A percentile compares a stretch with the other conserved stretches of the same genome.
These are phyloP conservation scores for Manis javanica DNA, from an alignment of 2,797 vertebrate genomes.

Conservation along the genomic window DNA sequence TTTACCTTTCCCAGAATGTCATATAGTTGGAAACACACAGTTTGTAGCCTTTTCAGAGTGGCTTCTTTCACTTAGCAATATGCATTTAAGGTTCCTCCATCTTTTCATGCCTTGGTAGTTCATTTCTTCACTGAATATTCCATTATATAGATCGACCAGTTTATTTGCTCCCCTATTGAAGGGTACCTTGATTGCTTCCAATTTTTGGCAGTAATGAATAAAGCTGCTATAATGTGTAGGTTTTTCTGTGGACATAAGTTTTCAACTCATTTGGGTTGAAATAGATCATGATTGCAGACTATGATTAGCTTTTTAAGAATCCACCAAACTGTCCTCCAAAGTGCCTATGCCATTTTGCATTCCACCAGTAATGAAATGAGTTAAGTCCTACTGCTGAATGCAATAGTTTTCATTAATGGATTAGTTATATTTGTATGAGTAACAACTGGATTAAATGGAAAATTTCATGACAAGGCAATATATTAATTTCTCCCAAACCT, in stretches of 20 bases:
- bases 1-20: background rate
- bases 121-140: background rate
- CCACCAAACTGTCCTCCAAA: background rate
- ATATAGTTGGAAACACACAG: background rate
- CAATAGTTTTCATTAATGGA: background rate
- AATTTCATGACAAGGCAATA: background rate
- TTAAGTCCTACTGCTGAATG: background rate
- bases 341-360: background rate
- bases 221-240: background rate
- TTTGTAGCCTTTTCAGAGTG: background rate
- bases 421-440: background rate
- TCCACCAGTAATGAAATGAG: background rate
- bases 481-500: background rate
- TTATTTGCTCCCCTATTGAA: background rate
- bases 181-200: background rate
- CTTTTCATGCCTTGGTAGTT: background rate
- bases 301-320: slow-evolving; percentile 8
- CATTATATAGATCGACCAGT: background rate
- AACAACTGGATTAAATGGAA: background rate
- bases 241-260: slow-evolving; percentile 16
- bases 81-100: background rate
- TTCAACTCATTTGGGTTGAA: background rate
- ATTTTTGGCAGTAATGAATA: slow-evolving; percentile 22
- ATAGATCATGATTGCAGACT: background rate
- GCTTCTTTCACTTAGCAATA: background rate